Base-by-base conservation (phyloP, 2,797 vertebrate species). In the Parauchenoglanis punctatus region DNA sequence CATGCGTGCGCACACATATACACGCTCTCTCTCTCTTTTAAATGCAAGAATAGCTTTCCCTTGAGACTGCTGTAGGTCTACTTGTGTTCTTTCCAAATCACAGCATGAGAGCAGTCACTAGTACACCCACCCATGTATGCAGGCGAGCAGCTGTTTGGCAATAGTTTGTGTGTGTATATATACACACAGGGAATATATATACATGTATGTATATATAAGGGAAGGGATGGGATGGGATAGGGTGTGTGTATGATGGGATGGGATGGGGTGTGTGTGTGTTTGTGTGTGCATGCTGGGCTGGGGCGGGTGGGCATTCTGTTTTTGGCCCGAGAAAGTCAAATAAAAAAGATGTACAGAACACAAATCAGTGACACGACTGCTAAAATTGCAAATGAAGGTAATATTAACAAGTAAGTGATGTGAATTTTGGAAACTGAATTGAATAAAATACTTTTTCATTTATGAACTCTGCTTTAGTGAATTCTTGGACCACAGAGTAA, bases 81-180 rank as follows among this genome's bases (percentile, higher is more conserved):
- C 56, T 44, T 75, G 68, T n/a, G 25, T 44, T 59, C 67, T 75
- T 75, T 84, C 56, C 31, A 75, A 59, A 40, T 61, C 54, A 44
- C 35, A 84, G 35, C 35, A 25, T 61, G 81, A 49, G 83, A 84
- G 52, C 83, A 49, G 83, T 44, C 52, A 2, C 23, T 65, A 76
- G 76, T 77, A 67, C 52, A 88, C 80, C 68, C 78, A 89, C 78
- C 78, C 87, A 86, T 88, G 63, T 49, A 12, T 86, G 58, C 18
- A 31, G 81, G 56, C 54, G 31, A 85, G 75, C 89, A 89, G 89
- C 89, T 90, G 89, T 89, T 77, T 86, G 85, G 87, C 86, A 90
- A 84, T 46, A 81, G 25, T 68, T 54, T 58, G 28, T 23, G 84
- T 84, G 82, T 84, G 75, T 86, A 65, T 31, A 49, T 44, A 52